Conservation (phyloP, 2,113 vertebrate genomes). For the Cephalopterus ornatus region DNA sequence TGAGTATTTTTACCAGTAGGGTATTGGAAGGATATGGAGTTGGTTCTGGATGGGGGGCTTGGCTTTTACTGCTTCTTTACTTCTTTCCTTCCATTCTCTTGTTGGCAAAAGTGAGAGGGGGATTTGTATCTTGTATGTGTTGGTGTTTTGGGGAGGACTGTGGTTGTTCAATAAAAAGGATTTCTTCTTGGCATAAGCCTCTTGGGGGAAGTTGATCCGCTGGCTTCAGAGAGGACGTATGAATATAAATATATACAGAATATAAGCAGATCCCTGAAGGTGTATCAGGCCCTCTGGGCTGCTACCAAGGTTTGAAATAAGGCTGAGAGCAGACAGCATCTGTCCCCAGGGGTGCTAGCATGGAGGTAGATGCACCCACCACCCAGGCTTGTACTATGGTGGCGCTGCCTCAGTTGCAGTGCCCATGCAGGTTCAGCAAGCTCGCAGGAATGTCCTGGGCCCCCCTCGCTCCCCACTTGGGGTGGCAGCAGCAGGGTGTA, state of each 20-base stretch:
- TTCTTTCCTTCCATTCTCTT: neutral
- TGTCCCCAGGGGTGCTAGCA: neutral
- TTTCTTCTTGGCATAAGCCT: rapidly evolving
- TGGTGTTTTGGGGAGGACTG: neutral
- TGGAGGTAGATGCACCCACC: neutral
- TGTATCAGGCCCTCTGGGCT: neutral
- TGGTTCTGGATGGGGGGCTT: neutral
- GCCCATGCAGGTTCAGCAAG: neutral
- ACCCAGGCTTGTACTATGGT: too few relatives aligned
- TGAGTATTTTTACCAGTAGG: neutral
- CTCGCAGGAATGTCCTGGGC: neutral
- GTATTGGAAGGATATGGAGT: neutral
- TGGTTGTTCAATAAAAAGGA: neutral
- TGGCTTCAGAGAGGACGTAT: neutral
- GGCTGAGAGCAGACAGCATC: neutral
- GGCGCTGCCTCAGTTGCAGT: neutral
- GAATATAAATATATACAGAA: neutral
- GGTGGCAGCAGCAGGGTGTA: neutral
- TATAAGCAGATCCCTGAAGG: neutral
- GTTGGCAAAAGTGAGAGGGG: neutral
- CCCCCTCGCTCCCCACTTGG: rapidly evolving
- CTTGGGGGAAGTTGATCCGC: neutral
- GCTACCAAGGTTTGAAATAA: neutral
- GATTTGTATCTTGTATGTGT: too few relatives aligned
- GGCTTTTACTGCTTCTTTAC: neutral